phyloP scores from a whole-genome alignment of 2,113 vertebrate genomes.

The Gymnocephalus cernua region DNA sequence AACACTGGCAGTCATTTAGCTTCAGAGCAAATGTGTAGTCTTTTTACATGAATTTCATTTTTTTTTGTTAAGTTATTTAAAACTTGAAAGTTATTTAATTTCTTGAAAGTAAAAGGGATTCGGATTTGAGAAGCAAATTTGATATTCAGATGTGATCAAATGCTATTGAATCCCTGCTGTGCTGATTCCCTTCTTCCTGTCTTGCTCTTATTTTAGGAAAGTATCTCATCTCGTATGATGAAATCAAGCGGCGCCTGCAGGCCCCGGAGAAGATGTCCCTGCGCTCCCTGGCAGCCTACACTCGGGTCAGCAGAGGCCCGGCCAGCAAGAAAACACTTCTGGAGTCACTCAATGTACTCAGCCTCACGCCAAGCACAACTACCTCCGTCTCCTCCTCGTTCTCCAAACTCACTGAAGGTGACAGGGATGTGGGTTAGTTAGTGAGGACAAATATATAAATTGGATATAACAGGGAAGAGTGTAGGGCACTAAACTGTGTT shows the following conservation, averaged over 20 bases:
- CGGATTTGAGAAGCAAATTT: not conserved
- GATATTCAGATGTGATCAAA: not conserved
- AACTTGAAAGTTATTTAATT: not conserved
- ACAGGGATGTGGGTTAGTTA: not conserved
- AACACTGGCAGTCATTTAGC: not conserved
- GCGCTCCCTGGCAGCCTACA: conserved; percentile 86
- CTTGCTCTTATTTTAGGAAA: conserved; percentile 68
- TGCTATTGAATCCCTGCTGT: not conserved
- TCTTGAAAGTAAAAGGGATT: not conserved
- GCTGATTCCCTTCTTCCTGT: not conserved
- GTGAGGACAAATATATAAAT: not conserved
- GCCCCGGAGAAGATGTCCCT: conserved; percentile 87
- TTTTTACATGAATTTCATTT: not conserved
- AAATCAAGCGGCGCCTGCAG: conserved; percentile 85
- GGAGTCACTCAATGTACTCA: conserved; percentile 83
- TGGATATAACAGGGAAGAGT: no score
- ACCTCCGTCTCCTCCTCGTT: conserved; percentile 87
- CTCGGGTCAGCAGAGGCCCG: conserved; percentile 85
- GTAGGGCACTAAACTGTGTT: not conserved
- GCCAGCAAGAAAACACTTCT: conserved; percentile 85
- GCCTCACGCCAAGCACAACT: conserved; percentile 85
- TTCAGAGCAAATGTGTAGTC: not conserved
- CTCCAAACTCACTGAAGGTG: conserved; percentile 88
- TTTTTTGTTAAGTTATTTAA: not conserved
- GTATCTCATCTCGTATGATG: conserved; percentile 85